Base-by-base conservation (phyloP, 1,140 invertebrate species). In the Rhynchophorus ferrugineus region DNA sequence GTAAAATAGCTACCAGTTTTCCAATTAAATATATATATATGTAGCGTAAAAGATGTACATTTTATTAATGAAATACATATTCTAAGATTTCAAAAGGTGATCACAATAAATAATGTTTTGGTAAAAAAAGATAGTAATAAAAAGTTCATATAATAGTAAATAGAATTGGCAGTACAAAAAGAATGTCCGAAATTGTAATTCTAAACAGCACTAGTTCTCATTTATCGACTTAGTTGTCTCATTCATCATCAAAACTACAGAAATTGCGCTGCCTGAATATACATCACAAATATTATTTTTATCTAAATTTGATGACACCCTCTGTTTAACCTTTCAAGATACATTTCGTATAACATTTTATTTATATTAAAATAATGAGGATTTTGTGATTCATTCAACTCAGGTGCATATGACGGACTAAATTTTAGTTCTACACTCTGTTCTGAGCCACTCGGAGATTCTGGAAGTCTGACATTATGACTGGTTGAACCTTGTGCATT, bases 301-400 rank as follows among this genome's bases (percentile, higher is more conserved):
- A 16, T 21, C 53, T 53, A 59, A 34, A 55, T 55, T 42, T 61
- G 54, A 57, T 60, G 57, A 39, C 60, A 60, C 3, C 61, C 61
- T 58, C 78, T 71, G 62, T 78, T 74, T 50, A 75, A 58, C 44
- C 80, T 66, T 61, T 80, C 78, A 55, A 79, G 61, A 49, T 80
- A 78, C 42, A 82, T 72, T 24, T 75, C 75, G 59, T 74, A 82
- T 18, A 82, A 61, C 37, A 81, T 64, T 62, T 79, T 80, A 57
- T 82, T 82, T 45, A 70, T 79, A 57, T 78, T 78, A 53, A 80
- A 81, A 61, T 82, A 82, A 61, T 74, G 77, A 7, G 79, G 79
- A 71, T 81, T 82, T 58, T 79, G 73, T 44, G 50, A 66, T 34
- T 73, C 72, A 57, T 69, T 70, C 16, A 82, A 59, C 61, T 77